These are phyloP conservation scores for Caradrina clavipalpis DNA, from an alignment of 2,888 invertebrate genomes.

Conservation along the genomic window DNA sequence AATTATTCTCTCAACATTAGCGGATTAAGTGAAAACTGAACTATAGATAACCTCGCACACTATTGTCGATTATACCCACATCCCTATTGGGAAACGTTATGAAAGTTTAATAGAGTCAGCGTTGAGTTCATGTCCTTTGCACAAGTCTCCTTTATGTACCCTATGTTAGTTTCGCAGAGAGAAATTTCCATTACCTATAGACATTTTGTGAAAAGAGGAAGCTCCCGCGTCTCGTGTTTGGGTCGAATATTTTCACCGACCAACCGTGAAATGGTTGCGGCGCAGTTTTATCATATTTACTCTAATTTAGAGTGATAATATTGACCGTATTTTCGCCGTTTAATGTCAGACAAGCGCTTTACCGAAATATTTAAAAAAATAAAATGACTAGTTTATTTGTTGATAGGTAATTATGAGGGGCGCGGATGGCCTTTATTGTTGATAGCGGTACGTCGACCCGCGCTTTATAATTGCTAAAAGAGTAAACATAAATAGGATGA, in stretches of 20 bases:
- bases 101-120: slow-evolving; percentile 62
- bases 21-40: slow-evolving; percentile 38
- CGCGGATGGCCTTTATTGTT: slow-evolving; percentile 27
- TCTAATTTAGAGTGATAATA: slow-evolving; percentile 45
- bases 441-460: slow-evolving; percentile 11
- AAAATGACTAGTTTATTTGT: slow-evolving; percentile 51
- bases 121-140: slow-evolving; percentile 59
- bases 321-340: slow-evolving; percentile 37
- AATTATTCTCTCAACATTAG: slow-evolving; percentile 23
- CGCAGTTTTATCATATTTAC: slow-evolving; percentile 44
- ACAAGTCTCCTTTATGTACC: slow-evolving; percentile 48
- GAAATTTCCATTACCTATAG: slow-evolving; percentile 50
- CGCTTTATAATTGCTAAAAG: slow-evolving; percentile 16
- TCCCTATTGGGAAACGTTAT: slow-evolving; percentile 52
- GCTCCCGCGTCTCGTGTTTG: slow-evolving; percentile 33
- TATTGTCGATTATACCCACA: slow-evolving; percentile 61
- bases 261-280: slow-evolving; percentile 45
- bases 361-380: slow-evolving; percentile 23
- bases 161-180: slow-evolving; percentile 35
- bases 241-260: slow-evolving; percentile 37
- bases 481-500: slow-evolving; percentile 26
- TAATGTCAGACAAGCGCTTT: slow-evolving; percentile 18
- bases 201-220: slow-evolving; percentile 45
- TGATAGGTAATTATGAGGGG: slow-evolving; percentile 42
- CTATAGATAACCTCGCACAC: slow-evolving; percentile 41